phyloP scores from a whole-genome alignment of 2,113 vertebrate genomes.

The Xiphophorus maculatus region DNA sequence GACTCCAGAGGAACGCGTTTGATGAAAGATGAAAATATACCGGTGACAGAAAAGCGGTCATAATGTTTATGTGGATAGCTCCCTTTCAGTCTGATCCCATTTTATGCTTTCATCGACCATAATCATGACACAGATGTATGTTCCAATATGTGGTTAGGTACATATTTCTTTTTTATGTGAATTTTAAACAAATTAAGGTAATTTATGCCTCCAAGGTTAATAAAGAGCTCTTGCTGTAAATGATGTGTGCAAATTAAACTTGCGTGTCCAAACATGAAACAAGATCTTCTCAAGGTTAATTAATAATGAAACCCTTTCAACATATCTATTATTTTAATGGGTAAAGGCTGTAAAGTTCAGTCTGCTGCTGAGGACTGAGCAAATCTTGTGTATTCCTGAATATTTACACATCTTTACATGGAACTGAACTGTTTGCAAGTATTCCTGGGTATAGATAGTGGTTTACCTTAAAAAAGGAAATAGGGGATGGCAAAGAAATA shows the following conservation, averaged over 20 bases:
- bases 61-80: slow-evolving; percentile 46
- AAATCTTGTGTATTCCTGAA: neutral
- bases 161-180: neutral
- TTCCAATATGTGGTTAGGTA: neutral
- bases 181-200: slow-evolving; percentile 18
- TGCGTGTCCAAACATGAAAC: slow-evolving; percentile 23
- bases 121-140: slow-evolving; percentile 5
- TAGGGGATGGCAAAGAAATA: slow-evolving; percentile 1
- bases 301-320: slow-evolving; percentile 14
- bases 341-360: neutral
- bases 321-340: slow-evolving; percentile 9
- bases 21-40: slow-evolving; percentile 57
- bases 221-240: slow-evolving; percentile 3
- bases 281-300: slow-evolving; percentile 41
- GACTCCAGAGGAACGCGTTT: slow-evolving; percentile 50
- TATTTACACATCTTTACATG: neutral
- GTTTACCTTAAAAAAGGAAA: slow-evolving; percentile 21
- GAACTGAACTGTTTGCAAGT: no score
- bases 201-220: neutral
- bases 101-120: slow-evolving; percentile 15
- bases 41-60: slow-evolving; percentile 33
- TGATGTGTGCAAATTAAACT: slow-evolving; percentile 27
- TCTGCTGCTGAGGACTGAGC: slow-evolving; percentile 2
- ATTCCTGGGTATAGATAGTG: neutral
- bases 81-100: slow-evolving; percentile 13